Percentiles rank a stretch among this genome's conserved stretches.
Conservation (phyloP, 2,888 invertebrate genomes). For the Drosophila robusta region DNA sequence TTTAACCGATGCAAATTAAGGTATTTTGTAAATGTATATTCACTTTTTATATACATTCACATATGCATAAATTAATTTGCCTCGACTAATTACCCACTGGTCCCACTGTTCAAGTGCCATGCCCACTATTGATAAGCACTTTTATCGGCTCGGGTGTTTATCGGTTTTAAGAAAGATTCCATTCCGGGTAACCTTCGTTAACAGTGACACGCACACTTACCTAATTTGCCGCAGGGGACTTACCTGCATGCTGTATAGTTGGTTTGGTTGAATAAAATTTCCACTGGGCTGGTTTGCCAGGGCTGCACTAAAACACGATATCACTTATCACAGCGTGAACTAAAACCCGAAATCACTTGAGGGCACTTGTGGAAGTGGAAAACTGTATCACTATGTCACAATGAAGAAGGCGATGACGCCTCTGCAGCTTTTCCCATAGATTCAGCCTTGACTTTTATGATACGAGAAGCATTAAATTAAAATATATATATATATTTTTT, state of each 20-base stretch:
- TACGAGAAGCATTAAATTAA: constrained; percentile 9
- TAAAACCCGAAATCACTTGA: constrained; percentile 6
- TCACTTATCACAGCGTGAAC: constrained; percentile 20
- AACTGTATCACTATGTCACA: constrained; percentile 5
- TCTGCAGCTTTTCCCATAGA: constrained; percentile 9
- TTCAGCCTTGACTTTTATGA: constrained; percentile 12
- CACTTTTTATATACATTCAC: too few species aligned
- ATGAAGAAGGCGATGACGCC: neutral
- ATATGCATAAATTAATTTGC: neutral
- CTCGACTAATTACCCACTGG: neutral
- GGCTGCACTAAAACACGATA: constrained; percentile 2
- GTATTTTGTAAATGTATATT: too few species aligned
- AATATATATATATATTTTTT: constrained; percentile 1
- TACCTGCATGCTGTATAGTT: constrained; percentile 24
- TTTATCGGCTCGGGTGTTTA: constrained; percentile 1
- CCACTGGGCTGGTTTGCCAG: constrained; percentile 10
- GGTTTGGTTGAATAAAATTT: constrained; percentile 6
- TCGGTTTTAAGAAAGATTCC: neutral
- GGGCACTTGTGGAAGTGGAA: constrained; percentile 14
- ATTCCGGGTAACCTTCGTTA: neutral
- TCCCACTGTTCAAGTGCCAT: constrained; percentile 6
- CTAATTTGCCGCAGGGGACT: constrained; percentile 10
- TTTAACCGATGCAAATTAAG: too few species aligned
- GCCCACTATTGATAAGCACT: constrained; percentile 14
- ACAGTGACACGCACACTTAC: constrained; percentile 27